Base-by-base conservation (phyloP, 2,113 vertebrate genomes). In the Hippocampus mohnikei region DNA sequence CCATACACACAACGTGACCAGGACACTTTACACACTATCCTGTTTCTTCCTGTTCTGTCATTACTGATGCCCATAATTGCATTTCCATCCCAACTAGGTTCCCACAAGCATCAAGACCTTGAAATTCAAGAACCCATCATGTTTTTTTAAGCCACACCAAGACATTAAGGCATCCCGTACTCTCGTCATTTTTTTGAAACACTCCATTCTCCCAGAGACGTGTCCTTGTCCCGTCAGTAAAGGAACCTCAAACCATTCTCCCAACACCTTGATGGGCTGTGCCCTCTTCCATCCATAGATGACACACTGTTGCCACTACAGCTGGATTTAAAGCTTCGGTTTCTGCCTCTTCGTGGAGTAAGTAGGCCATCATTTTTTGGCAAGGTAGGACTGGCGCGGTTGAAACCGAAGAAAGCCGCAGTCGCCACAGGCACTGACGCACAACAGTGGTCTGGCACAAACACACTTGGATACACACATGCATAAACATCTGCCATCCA, bases 1-100 rank as follows among this genome's bases (percentile, higher is more conserved):
- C 69, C 74, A 78, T 74, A 76, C 65, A 71, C 58, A 74, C 70
- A 84, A 72, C 33, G 46, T 73, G 74, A 65, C 59, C 75, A 84
- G 82, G 85, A 83, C 88, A 86, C 87, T 90, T 89, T 73, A 80
- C 88, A 90, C 86, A 87, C 80, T 88, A 90, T 91, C 86, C 69
- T 52, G 67, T 91, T 90, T 87, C 90, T 73, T 67, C 79, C 69
- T 48, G 62, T 80, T 81, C 82, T 72, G 52, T 73, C 64, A 67
- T 87, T 84, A 83, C 85, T 84, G 79, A 40, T 55, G 73, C 46
- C 66, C 81, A 69, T 88, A 87, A 91, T 88, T 88, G 71, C 56
- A 85, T 89, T 89, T 88, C 90, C 90, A 90, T 85, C 60, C 81
- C 72, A 69, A 82, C 78, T 74, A 84, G 77, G 81, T 79, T 86